These are phyloP conservation scores for Diorhabda sublineata DNA, from an alignment of 1,140 invertebrate species.

Conservation along the genomic window DNA sequence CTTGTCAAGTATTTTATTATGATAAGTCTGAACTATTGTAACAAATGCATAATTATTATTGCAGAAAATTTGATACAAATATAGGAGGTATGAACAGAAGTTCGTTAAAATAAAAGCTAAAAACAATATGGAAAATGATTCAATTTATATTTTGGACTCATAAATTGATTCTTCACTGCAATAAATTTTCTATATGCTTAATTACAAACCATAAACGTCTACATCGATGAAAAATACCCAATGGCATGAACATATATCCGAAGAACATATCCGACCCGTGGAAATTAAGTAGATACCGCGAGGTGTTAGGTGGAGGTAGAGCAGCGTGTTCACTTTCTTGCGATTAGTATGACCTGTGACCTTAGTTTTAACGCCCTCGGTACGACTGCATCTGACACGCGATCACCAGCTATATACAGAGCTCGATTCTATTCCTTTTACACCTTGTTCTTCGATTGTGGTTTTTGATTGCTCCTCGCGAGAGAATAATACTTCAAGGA, in stretches of 20 bases:
- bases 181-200: neutral
- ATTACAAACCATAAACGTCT: slow-evolving; percentile 22
- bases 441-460: slow-evolving; percentile 28
- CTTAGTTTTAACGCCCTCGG: slow-evolving; percentile 33
- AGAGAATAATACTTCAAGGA: slow-evolving; percentile 17
- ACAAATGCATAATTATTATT: too few relatives aligned
- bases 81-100: too few relatives aligned
- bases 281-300: slow-evolving; percentile 16
- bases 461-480: slow-evolving; percentile 22
- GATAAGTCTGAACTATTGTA: too few relatives aligned
- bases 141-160: too few relatives aligned
- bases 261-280: slow-evolving; percentile 1
- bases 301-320: slow-evolving; percentile 23
- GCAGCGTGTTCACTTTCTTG: slow-evolving; percentile 34
- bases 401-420: slow-evolving; percentile 28
- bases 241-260: slow-evolving; percentile 12
- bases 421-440: slow-evolving; percentile 26
- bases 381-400: slow-evolving; percentile 29
- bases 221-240: slow-evolving; percentile 18
- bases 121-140: too few relatives aligned
- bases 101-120: too few relatives aligned
- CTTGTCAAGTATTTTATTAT: too few relatives aligned
- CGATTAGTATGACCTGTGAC: slow-evolving; percentile 36
- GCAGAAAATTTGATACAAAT: too few relatives aligned
- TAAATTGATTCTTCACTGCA: too few relatives aligned